Conservation (phyloP, 2,888 invertebrate genomes). For the Scaptodrosophila latifasciaeformis region DNA sequence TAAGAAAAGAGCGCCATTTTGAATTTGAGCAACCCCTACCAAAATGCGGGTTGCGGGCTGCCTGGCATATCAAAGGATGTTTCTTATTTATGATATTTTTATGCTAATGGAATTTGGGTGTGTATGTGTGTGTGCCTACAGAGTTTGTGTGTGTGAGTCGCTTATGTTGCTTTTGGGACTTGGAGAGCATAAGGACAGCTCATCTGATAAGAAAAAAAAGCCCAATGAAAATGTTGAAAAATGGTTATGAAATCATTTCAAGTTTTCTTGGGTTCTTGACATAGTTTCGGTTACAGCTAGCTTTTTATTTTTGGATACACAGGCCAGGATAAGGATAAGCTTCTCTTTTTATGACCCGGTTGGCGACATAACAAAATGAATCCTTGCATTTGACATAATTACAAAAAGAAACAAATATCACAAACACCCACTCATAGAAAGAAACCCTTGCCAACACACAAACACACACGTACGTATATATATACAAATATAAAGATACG, state of each 20-base stretch:
- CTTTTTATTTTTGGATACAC: neutral
- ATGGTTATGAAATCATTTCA: no score
- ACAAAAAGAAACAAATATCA: constrained; percentile 64
- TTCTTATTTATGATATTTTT: constrained; percentile 69
- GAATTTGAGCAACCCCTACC: constrained; percentile 52
- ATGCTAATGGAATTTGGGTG: constrained; percentile 61
- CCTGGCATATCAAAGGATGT: constrained; percentile 32
- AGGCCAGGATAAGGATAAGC: constrained; percentile 38
- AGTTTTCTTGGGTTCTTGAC: constrained; percentile 9
- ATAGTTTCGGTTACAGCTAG: neutral
- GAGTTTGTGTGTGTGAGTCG: neutral
- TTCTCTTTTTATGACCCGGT: constrained; percentile 35
- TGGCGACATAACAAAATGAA: constrained; percentile 45
- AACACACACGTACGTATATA: constrained; percentile 12
- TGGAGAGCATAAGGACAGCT: no score
- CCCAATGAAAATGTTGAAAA: no score
- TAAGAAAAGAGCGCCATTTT: constrained; percentile 73
- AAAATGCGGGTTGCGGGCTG: no score
- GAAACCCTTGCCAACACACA: no score
- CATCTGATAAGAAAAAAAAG: no score
- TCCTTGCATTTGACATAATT: constrained; percentile 69
- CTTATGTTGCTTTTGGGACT: no score
- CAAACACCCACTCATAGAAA: constrained; percentile 19
- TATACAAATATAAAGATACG: constrained; percentile 20
- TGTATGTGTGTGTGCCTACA: constrained; percentile 15